Base-by-base conservation (phyloP, 2,113 vertebrate genomes). In the Chamaea fasciata region DNA sequence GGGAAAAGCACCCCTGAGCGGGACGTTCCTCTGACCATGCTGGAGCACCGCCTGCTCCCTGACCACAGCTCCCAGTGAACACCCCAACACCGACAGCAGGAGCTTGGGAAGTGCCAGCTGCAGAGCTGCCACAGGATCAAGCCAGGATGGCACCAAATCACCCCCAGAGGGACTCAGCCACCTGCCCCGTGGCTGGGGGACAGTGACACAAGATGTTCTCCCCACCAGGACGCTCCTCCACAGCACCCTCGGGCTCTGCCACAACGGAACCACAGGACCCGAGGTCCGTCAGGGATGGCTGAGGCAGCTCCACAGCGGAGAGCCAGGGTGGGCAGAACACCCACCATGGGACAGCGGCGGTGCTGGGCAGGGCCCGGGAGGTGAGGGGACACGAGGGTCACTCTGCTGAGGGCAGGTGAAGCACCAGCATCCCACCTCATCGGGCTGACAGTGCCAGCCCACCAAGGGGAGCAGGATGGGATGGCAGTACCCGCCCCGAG, bases 51-150 rank as follows among this genome's bases (percentile, higher is more conserved):
- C 11, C 10, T 14, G 8, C 7, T 41, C 67, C 56, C 15, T 16
- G 31, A 11, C 9, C 11, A 6, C 57, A 53, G 71, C 26, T 27
- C 59, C 30, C 59, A 37, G 49, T 6, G 30, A 55, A 9, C 11
- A 9, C 21, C 19, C 31, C 15, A 27, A 21, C 39, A 12, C 14
- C 0, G 0, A 17, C 0, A 0, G 20, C 71, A 27, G 0, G 0
- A 56, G 39, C 8, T 3, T 4, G 37, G 41, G 24, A 76, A 35
- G 50, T 19, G 28, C 6, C 3, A 63, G 33, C 2, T 41, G 59
- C 42, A n/a, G 26, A 39, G n/a, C 39, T 37, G 55, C 55, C 16
- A 22, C 17, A 19, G 6, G 18, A 42, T 13, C 2, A 4, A 71
- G 11, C 13, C 2, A 4, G 39, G 13, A 31, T 23, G 15, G 16